These are phyloP conservation scores for Myrmophylax atrothorax DNA, from an alignment of 2,113 vertebrate species.

Conservation along the genomic window DNA sequence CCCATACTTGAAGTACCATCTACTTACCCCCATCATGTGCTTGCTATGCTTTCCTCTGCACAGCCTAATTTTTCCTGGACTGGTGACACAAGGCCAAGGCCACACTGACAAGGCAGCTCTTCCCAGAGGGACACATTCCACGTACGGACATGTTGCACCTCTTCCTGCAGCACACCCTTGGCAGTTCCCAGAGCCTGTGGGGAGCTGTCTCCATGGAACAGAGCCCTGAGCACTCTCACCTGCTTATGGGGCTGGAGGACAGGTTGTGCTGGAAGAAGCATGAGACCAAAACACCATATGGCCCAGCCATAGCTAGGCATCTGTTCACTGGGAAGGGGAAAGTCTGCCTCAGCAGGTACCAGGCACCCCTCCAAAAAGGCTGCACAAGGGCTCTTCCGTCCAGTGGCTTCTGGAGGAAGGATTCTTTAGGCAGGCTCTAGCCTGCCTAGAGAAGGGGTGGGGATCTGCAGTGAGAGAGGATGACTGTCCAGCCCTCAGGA, in stretches of 20 bases:
- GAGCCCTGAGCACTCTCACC: not conserved
- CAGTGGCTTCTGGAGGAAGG: not conserved
- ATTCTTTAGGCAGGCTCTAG: not conserved
- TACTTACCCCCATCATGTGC: fast-evolving
- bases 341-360: not conserved
- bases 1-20: not conserved
- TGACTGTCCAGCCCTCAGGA: not conserved
- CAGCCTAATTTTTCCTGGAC: not conserved
- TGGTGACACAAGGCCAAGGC: not conserved
- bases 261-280: not conserved
- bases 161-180: fast-evolving
- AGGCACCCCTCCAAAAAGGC: not conserved
- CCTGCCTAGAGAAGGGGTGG: not conserved
- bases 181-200: not conserved
- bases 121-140: not conserved
- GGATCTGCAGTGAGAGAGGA: not conserved
- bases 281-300: not conserved
- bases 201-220: not conserved
- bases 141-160: fast-evolving
- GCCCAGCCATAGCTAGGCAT: not conserved
- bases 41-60: not conserved
- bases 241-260: not conserved
- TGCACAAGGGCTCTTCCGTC: not conserved
- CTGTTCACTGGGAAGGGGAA: not conserved
- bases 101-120: not conserved